A percentile compares a stretch with the other conserved stretches of the same genome.
Evolutionary conservation across 2,113 vertebrate species (phyloP).

Genomic region (Sinocyclocheilus rhinocerous): DNA sequence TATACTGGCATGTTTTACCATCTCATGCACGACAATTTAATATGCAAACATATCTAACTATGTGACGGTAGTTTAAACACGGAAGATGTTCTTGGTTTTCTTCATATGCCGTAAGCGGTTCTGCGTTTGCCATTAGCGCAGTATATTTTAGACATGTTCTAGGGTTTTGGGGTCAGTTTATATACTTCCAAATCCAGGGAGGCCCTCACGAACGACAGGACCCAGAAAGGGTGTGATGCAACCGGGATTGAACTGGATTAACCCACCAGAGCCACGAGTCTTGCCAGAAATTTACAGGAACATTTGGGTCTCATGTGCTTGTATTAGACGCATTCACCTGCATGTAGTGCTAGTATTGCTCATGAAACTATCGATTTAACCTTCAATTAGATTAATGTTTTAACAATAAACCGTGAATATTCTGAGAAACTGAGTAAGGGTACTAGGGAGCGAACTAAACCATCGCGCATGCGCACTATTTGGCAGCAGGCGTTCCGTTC

Average conservation of each 20-base stretch:
- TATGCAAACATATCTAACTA: background rate
- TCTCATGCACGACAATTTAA: background rate
- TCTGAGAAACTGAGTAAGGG: constrained; percentile 4
- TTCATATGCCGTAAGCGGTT: background rate
- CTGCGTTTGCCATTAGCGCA: background rate
- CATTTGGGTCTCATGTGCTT: background rate
- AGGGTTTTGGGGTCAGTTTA: background rate
- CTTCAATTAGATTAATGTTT: background rate
- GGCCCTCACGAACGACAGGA: background rate
- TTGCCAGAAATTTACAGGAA: background rate
- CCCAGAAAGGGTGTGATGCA: constrained; percentile 29
- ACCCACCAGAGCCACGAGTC: constrained; percentile 29
- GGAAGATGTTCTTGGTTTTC: background rate
- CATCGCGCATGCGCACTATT: constrained; percentile 52
- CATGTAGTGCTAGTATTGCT: background rate
- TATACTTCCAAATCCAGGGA: background rate
- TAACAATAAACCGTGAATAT: background rate
- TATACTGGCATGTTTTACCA: background rate
- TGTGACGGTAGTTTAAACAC: background rate
- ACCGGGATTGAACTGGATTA: constrained; percentile 35
- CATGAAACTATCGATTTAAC: background rate
- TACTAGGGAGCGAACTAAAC: background rate
- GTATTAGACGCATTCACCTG: background rate
- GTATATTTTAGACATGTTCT: background rate
- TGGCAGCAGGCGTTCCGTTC: constrained; percentile 35